A percentile compares a stretch with the other conserved stretches of the same genome.
Evolutionary conservation across 2,797 vertebrate genomes (phyloP).

Genomic region (Halcyon leucocephala): DNA sequence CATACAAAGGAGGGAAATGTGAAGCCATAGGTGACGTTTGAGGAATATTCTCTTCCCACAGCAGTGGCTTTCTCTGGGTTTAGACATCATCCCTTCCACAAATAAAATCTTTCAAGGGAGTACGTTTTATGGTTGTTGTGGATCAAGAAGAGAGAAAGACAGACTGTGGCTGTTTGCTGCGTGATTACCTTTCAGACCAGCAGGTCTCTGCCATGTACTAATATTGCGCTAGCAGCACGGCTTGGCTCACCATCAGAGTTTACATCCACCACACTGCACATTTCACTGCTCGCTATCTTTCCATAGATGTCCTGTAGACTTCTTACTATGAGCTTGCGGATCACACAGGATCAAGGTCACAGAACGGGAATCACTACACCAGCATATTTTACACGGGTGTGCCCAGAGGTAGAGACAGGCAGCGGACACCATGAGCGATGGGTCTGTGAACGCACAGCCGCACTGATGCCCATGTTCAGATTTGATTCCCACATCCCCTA

Average conservation of each 20-base stretch:
- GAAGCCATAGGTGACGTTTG: background rate
- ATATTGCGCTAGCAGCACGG: fast-evolving
- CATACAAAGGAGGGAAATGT: background rate
- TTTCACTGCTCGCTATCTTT: background rate
- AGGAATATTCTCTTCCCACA: background rate
- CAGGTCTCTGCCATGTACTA: background rate
- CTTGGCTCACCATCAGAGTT: background rate
- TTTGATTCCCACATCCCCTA: background rate
- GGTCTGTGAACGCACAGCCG: background rate
- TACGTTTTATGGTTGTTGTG: background rate
- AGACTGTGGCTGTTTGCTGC: background rate
- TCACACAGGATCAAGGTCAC: fast-evolving
- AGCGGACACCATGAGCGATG: fast-evolving
- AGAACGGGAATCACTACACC: background rate
- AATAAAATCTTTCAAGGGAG: background rate
- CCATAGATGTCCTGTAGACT: background rate
- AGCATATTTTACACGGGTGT: background rate
- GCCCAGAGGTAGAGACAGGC: background rate
- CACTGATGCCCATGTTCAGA: background rate
- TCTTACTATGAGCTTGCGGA: background rate
- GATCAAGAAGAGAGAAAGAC: background rate
- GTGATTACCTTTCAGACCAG: background rate
- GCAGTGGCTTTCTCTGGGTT: background rate
- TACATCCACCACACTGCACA: background rate
- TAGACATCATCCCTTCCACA: background rate